A percentile compares a stretch with the other conserved stretches of the same genome.
Conservation (phyloP, 2,888 invertebrate genomes). For the Galerucella nymphaeae region DNA sequence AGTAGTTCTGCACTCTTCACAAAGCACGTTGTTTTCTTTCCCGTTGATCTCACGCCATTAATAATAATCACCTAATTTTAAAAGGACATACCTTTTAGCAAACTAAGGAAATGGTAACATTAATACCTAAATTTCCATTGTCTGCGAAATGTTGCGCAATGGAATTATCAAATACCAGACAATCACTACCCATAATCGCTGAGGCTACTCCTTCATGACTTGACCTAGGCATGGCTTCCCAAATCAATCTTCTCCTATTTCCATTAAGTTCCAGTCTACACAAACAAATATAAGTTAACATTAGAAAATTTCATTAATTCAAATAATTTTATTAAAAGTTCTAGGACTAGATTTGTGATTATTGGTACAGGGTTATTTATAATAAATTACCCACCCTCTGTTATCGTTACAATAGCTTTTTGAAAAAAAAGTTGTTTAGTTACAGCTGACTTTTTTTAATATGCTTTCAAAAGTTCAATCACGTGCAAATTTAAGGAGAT, state of each 20-base stretch:
- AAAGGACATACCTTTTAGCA: constrained; percentile 60
- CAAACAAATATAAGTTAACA: constrained; percentile 16
- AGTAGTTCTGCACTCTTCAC: too few species aligned
- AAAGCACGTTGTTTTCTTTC: too few species aligned
- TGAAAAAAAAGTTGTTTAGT: too few species aligned
- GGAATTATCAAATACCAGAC: constrained; percentile 97
- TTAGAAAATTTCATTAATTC: neutral
- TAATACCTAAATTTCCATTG: constrained; percentile 98
- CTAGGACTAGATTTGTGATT: too few species aligned
- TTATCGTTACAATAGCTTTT: too few species aligned
- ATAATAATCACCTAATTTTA: constrained; percentile 32
- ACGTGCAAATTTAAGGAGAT: too few species aligned
- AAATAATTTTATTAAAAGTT: neutral
- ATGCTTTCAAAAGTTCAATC: too few species aligned
- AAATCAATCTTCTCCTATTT: constrained; percentile 91
- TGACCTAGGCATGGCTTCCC: constrained; percentile 99
- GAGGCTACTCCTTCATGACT: constrained; percentile 99
- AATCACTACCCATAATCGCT: constrained; percentile 97
- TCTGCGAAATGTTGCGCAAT: constrained; percentile 99
- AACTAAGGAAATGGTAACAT: constrained; percentile 97
- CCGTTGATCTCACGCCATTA: too few species aligned
- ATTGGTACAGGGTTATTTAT: too few species aligned
- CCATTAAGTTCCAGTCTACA: constrained; percentile 94
- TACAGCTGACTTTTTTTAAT: too few species aligned
- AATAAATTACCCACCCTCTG: too few species aligned